phyloP scores from a whole-genome alignment of 2,797 vertebrate genomes.

The Sus cebifrons region DNA sequence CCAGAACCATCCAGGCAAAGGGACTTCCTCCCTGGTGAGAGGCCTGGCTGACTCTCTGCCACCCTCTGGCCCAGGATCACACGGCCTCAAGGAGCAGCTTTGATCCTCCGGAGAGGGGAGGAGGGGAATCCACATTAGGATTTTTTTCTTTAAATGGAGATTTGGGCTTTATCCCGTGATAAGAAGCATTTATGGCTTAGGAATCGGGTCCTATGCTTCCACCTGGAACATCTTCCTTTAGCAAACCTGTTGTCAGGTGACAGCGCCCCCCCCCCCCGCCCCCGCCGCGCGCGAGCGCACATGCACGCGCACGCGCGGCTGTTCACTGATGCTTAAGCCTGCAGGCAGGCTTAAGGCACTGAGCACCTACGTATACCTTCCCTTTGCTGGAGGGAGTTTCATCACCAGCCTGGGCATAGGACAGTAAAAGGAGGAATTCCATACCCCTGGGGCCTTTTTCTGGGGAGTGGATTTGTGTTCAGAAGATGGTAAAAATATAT shows the following conservation, averaged over 20 bases:
- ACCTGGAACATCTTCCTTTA: background rate
- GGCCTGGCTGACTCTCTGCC: background rate
- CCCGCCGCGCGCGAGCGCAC: too few relatives aligned
- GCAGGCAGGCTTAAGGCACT: too few relatives aligned
- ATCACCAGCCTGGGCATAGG: background rate
- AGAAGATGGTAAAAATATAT: background rate
- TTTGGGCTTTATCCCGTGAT: constrained; percentile 3
- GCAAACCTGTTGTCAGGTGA: background rate
- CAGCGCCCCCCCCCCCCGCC: too few relatives aligned
- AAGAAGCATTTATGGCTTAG: background rate
- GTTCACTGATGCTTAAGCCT: too few relatives aligned
- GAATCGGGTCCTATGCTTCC: background rate
- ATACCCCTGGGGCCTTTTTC: background rate
- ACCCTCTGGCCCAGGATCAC: constrained; percentile 82
- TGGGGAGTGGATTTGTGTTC: constrained; percentile 30
- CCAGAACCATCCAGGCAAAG: constrained; percentile 54
- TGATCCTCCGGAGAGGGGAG: constrained; percentile 73
- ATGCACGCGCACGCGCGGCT: too few relatives aligned
- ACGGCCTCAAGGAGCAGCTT: constrained; percentile 63
- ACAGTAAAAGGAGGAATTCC: background rate
- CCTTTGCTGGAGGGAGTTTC: background rate
- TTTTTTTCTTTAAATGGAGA: background rate
- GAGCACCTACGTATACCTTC: too few relatives aligned
- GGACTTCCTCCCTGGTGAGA: constrained; percentile 70
- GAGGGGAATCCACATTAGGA: background rate